Evolutionary conservation across 1,140 invertebrate species (phyloP).

Genomic region (Pristionchus pacificus): DNA sequence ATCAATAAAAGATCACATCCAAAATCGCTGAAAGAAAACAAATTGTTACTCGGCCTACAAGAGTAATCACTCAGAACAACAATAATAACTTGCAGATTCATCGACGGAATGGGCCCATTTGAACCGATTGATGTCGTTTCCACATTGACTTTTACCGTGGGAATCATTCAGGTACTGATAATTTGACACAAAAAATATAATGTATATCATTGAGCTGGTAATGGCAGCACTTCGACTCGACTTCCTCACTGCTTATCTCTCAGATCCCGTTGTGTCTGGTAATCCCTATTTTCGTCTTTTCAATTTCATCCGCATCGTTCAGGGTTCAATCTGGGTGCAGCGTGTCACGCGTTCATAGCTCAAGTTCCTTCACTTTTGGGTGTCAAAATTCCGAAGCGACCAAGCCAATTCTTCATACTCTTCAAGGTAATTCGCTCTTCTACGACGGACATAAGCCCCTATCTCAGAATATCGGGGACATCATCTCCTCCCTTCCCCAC

Average conservation of each 20-base stretch:
- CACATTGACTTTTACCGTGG: constrained; percentile 13
- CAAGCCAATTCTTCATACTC: not conserved
- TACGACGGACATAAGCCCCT: too few relatives aligned
- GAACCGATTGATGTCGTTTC: constrained; percentile 1
- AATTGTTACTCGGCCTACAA: not conserved
- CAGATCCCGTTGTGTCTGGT: constrained; percentile 28
- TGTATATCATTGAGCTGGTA: constrained; percentile 25
- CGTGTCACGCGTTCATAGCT: constrained; percentile 12
- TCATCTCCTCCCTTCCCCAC: too few relatives aligned
- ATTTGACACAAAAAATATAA: too few relatives aligned
- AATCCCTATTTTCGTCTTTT: not conserved
- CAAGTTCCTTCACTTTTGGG: constrained; percentile 18
- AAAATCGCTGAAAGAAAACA: not conserved
- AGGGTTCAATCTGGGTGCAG: constrained; percentile 21
- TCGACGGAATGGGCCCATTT: not conserved
- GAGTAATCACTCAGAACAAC: constrained; percentile 37
- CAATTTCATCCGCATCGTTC: not conserved
- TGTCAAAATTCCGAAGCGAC: constrained; percentile 5
- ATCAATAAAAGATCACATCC: not conserved
- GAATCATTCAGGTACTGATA: constrained; percentile 20
- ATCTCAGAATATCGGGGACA: too few relatives aligned
- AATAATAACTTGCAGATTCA: constrained; percentile 25
- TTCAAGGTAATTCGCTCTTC: constrained; percentile 26
- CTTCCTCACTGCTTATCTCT: constrained; percentile 29
- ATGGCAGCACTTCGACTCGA: constrained; percentile 28